phyloP scores from a whole-genome alignment of 2,888 invertebrate genomes.

The Pogonocherus hispidulus region DNA sequence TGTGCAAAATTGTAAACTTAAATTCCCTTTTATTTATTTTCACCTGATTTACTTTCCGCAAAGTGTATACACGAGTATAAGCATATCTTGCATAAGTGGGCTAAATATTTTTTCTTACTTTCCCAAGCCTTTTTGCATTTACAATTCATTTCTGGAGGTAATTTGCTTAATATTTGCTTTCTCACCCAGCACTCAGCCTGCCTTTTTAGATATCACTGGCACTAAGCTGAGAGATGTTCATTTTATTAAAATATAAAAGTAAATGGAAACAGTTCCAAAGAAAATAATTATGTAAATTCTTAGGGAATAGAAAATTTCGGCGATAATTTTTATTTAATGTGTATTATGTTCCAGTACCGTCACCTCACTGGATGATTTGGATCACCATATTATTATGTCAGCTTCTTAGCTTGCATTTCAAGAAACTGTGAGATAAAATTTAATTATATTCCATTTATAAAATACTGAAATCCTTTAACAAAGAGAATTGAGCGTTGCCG shows the following conservation, averaged over 20 bases:
- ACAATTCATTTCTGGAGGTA: conserved; percentile 30
- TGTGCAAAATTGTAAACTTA: too few species aligned
- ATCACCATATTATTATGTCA: neutral
- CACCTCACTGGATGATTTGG: conserved; percentile 3
- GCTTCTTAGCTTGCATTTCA: conserved; percentile 8
- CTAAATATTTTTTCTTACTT: neutral
- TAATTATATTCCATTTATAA: neutral
- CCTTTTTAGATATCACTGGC: conserved; percentile 26
- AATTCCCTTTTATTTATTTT: too few species aligned
- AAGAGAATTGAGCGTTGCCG: too few species aligned
- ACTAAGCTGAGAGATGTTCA: conserved; percentile 35
- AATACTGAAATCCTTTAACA: too few species aligned
- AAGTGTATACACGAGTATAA: too few species aligned
- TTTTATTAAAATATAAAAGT: conserved; percentile 46
- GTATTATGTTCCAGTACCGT: conserved; percentile 40
- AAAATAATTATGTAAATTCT: conserved; percentile 48
- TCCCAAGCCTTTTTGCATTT: conserved; percentile 20
- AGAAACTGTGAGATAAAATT: conserved; percentile 18
- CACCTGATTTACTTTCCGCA: too few species aligned
- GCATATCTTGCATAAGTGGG: neutral
- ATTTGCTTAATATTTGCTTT: conserved; percentile 43
- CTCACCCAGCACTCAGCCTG: conserved; percentile 6
- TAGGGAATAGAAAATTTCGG: conserved; percentile 46
- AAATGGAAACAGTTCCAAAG: conserved; percentile 47
- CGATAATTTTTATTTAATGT: conserved; percentile 44